Percentiles rank a stretch among this genome's conserved stretches.
Conservation (phyloP, 2,888 invertebrate genomes). For the Lissonota sp. region DNA sequence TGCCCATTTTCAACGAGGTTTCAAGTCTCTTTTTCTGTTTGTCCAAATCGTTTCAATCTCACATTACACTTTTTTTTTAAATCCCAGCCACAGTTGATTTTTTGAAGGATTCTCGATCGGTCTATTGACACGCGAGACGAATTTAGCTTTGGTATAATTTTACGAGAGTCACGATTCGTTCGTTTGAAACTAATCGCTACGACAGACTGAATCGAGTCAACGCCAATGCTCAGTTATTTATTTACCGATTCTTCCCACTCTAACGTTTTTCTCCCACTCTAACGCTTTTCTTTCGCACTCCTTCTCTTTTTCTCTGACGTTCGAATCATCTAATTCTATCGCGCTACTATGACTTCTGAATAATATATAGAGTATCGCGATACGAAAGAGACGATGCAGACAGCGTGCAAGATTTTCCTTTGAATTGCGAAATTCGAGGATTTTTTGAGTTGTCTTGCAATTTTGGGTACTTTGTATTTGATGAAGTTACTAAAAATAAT, state of each 20-base stretch:
- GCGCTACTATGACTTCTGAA: conserved; percentile 75
- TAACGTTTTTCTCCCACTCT: conserved; percentile 66
- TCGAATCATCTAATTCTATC: conserved; percentile 76
- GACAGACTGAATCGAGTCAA: conserved; percentile 78
- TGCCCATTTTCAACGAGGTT: no score
- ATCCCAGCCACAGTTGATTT: no score
- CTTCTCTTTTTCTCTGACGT: conserved; percentile 68
- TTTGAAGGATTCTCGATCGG: no score
- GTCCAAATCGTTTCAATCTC: no score
- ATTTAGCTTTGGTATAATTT: background rate
- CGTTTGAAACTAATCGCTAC: conserved; percentile 62
- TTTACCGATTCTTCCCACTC: conserved; percentile 79
- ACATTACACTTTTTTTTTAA: no score
- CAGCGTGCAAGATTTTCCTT: conserved; percentile 52
- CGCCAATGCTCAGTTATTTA: conserved; percentile 79
- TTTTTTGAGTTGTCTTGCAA: no score
- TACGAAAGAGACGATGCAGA: conserved; percentile 35
- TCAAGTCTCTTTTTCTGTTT: no score
- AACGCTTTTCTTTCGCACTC: conserved; percentile 59
- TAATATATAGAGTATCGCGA: conserved; percentile 70
- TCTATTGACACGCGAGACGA: background rate
- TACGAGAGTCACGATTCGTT: background rate
- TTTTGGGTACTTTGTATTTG: no score
- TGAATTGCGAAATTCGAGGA: background rate
- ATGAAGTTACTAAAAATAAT: no score